Conservation (phyloP, 2,797 vertebrate species). For the Avahi laniger region DNA sequence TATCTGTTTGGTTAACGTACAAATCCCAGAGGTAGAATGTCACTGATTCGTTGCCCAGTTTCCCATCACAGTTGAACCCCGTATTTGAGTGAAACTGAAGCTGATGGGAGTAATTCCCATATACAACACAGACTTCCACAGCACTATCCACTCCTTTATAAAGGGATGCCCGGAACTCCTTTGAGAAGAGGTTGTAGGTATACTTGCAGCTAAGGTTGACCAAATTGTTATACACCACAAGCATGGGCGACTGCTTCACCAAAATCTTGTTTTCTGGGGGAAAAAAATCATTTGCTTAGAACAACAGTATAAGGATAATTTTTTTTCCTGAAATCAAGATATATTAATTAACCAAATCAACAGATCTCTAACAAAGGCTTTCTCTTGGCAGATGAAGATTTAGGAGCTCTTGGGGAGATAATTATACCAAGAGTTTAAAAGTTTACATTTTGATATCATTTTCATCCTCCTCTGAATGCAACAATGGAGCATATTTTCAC, state of each 20-base stretch:
- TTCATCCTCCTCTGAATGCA: background rate
- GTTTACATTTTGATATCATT: background rate
- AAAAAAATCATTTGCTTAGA: slow-evolving; percentile 68
- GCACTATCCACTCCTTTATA: slow-evolving; percentile 83
- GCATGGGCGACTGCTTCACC: slow-evolving; percentile 81
- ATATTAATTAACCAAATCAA: slow-evolving; percentile 48
- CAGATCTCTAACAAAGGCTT: background rate
- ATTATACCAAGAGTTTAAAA: slow-evolving; percentile 5
- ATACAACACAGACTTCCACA: slow-evolving; percentile 80
- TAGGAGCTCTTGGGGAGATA: background rate
- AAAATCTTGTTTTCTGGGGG: slow-evolving; percentile 84
- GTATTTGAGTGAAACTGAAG: slow-evolving; percentile 52
- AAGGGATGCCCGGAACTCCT: slow-evolving; percentile 82
- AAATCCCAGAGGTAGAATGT: slow-evolving; percentile 83
- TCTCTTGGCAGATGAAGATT: slow-evolving; percentile 36
- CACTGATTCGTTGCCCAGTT: slow-evolving; percentile 72
- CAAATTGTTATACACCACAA: slow-evolving; percentile 65
- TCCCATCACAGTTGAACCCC: slow-evolving; percentile 79
- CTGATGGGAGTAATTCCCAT: slow-evolving; percentile 76
- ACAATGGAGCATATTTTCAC: background rate
- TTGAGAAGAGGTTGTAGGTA: slow-evolving; percentile 79
- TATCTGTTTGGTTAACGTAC: slow-evolving; percentile 84
- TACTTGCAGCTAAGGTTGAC: slow-evolving; percentile 83
- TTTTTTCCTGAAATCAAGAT: slow-evolving; percentile 26
- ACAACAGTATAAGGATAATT: slow-evolving; percentile 28